Evolutionary conservation across 1,140 invertebrate genomes (phyloP), one percentile per base, ranked within the genome.

Genomic region (Saxidomus purpurata): DNA sequence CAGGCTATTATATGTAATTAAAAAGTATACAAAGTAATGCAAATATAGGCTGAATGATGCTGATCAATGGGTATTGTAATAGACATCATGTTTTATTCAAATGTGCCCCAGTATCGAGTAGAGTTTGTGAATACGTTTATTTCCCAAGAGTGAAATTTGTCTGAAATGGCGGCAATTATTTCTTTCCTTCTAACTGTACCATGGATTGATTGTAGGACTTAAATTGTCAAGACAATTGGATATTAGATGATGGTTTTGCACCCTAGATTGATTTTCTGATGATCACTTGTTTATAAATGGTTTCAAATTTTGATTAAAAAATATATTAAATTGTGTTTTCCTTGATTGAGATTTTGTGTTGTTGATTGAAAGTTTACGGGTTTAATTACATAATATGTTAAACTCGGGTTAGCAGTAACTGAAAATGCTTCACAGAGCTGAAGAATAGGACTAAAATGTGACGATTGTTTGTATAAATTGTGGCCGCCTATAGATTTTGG

Each of bases 51-150:
- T 67, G 63, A 67, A 67, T 67, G 34, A 34, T 11, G 6, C 31
- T 15, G 67, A 71, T 71, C 67, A 71, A 71, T 71, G 67, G 36
- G 13, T 17, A 38, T 63, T 28, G 28, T 71, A 8, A 19, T 36
- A 71, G 67, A 36, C 36, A 71, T 71, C 67, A 71, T 71, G 67
- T 71, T 71, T 71, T 71, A 71, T 71, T 71, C 67, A 71, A 38
- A 71, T 25, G 15, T 38, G 67, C 1, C 34, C 67, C 22, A 71
- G 0, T 71, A 22, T 40, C 34, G 15, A 19, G 3, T 1, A 71
- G 34, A 28, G 3, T 40, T 71, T 36, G 9, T 71, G 34, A 38
- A 71, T 71, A 40, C 0, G 25, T 15, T 2, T 28, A 71, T 71
- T 71, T 71, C 67, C 67, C 67, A 38, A 13, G 67, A 71, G 67